Evolutionary conservation across 2,113 vertebrate genomes (phyloP), one percentile per base, ranked within the genome.

Genomic region (Cheilinus undulatus): DNA sequence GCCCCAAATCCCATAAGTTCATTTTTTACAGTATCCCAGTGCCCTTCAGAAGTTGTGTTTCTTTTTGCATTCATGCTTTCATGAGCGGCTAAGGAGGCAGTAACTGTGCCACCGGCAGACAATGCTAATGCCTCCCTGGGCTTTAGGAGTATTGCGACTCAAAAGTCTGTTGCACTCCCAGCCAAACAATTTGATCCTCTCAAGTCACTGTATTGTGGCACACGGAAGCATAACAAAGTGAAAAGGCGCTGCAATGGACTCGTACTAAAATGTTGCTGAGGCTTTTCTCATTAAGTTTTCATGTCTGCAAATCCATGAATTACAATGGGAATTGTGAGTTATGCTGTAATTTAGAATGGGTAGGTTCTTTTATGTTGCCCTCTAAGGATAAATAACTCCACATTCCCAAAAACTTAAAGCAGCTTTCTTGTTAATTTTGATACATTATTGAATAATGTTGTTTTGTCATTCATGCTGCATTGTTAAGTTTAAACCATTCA

Each of bases 171-270:
- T 12, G 58, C 52, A 58, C 65, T 71, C 62, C 51, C 42, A 27
- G 78, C 69, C 84, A 89, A 86, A 86, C 69, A 69, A 74, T 86
- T 83, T 78, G 77, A 80, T 85, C 80, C 72, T 72, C 88, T 85
- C 48, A 63, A 75, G 68, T 79, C 73, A 65, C 67, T 24, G 8
- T 30, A 74, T 62, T 69, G 65, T 43, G 68, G 69, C 65, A 79
- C 60, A 48, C 46, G 40, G 43, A 61, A 68, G 67, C 60, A 51
- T 46, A 50, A 73, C 54, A 24, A 23, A 60, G 45, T 34, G 53
- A 61, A 76, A 57, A 84, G 51, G 60, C 60, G 53, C 54, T 34
- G 65, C 43, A 59, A 53, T 45, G 12, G 26, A 65, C 69, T 49
- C 53, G 52, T 28, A 48, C 27, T 67, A 56, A 66, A 78, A 72